Base-by-base conservation (phyloP, 2,113 vertebrate genomes). In the Ivindomyrus marchei region DNA sequence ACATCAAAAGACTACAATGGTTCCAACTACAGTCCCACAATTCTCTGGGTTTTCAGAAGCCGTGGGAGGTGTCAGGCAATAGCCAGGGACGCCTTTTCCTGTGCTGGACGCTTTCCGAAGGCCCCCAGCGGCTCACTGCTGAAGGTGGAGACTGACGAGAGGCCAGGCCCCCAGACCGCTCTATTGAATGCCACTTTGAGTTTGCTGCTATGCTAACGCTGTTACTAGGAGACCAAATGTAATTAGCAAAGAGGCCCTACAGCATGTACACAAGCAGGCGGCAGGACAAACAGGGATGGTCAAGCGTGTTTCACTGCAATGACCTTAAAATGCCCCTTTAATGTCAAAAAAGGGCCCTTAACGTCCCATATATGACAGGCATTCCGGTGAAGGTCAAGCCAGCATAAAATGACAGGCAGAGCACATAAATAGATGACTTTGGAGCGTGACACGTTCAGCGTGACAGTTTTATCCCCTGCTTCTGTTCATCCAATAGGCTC, bases 181-280 rank as follows among this genome's bases (percentile, higher is more conserved):
- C 49, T 66, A 53, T 52, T 80, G 36, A 50, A 90, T 89, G 77
- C 80, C 53, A 62, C 47, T 53, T 77, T 58, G 21, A 27, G 85
- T 87, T 85, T 36, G 58, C 83, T 58, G 87, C 27, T 87, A 66
- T 84, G 83, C 53, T 74, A 58, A 91, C 39, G 56, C 83, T 42
- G 88, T 91, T 89, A 83, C 89, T 90, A 89, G 88, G 91, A 83
- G 50, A 89, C 88, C 85, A 58, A 87, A 36, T 45, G 31, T 45
- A 45, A 85, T 42, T 58, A 89, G 31, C 5, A 11, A 80, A 7
- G 21, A 6, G 10, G 11, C 45, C 27, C 49, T 17, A 31, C 80
- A 50, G 52, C 10, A 4, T 10, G 47, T 3, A 8, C 8, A 31
- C 36, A 53, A n/a, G 31, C 88, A 74, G 66, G 50, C 46, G 11